phyloP scores from a whole-genome alignment of 2,888 invertebrate genomes.

The Lasius platythorax region DNA sequence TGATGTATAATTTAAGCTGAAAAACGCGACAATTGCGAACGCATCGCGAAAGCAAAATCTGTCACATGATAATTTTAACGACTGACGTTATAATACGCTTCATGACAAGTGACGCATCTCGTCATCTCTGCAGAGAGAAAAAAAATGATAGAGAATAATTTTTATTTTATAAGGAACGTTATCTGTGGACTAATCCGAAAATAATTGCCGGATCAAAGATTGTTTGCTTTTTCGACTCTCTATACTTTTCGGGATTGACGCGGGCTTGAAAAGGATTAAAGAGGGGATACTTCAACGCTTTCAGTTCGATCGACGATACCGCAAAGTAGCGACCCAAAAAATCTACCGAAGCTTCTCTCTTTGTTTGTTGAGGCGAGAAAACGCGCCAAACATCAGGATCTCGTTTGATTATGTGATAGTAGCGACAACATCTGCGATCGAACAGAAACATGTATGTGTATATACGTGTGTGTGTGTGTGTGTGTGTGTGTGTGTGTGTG shows the following conservation, averaged over 20 bases:
- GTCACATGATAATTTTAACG: not conserved
- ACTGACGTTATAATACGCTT: not conserved
- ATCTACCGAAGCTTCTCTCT: not conserved
- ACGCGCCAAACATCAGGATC: conserved; percentile 33
- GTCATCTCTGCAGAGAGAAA: conserved; percentile 31
- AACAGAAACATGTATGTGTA: conserved; percentile 37
- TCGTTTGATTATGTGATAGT: conserved; percentile 22
- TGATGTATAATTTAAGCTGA: not conserved
- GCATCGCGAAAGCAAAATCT: not conserved
- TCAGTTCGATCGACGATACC: conserved; percentile 30
- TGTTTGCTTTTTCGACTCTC: conserved; percentile 34
- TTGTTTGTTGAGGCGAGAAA: not conserved
- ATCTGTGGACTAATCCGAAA: conserved; percentile 4
- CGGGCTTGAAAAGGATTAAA: conserved; percentile 30
- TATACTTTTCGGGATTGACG: not conserved
- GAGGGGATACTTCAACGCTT: not conserved
- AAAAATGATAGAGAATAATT: not conserved
- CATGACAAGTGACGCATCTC: not conserved
- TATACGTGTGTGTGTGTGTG: too few species aligned
- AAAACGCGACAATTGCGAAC: conserved; percentile 6
- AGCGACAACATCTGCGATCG: conserved; percentile 58
- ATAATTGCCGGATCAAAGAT: conserved; percentile 27
- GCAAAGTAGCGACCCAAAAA: conserved; percentile 20
- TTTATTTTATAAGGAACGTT: not conserved
- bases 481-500: not conserved